These are phyloP conservation scores for Drosophila teissieri DNA, from an alignment of 1,140 invertebrate species.

Conservation along the genomic window DNA sequence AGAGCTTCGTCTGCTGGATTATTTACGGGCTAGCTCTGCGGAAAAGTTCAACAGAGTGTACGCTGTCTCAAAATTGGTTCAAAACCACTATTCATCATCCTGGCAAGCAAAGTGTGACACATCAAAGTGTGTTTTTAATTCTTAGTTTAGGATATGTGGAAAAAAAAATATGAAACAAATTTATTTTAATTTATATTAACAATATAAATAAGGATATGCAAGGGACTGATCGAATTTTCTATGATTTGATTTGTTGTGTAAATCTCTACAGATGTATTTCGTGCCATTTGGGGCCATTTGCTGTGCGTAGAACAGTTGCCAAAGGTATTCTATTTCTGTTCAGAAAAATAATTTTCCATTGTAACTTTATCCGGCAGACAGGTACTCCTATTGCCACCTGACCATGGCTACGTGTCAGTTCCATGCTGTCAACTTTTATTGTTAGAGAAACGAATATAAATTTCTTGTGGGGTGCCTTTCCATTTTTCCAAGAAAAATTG, in stretches of 20 bases:
- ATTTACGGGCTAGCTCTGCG: slow-evolving; percentile 10
- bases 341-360: background rate
- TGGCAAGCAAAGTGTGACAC: background rate
- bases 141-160: too few species aligned
- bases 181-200: too few species aligned
- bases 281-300: too few species aligned
- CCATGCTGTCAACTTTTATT: slow-evolving; percentile 41
- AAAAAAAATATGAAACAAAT: too few species aligned
- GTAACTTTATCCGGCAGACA: slow-evolving; percentile 9
- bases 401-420: slow-evolving; percentile 19
- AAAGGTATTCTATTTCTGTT: background rate
- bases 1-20: background rate
- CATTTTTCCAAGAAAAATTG: slow-evolving; percentile 6
- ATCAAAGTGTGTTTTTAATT: too few species aligned
- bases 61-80: background rate
- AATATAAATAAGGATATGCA: too few species aligned
- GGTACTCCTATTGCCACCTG: slow-evolving; percentile 7
- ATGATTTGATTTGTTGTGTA: too few species aligned
- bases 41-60: background rate
- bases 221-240: too few species aligned
- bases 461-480: background rate
- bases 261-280: too few species aligned
- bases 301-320: background rate
- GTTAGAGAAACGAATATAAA: slow-evolving; percentile 19
- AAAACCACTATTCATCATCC: background rate